Percentiles rank a stretch among this genome's conserved stretches.
Evolutionary conservation across 2,888 invertebrate species (phyloP).

Genomic region (Orchesella flavescens): DNA sequence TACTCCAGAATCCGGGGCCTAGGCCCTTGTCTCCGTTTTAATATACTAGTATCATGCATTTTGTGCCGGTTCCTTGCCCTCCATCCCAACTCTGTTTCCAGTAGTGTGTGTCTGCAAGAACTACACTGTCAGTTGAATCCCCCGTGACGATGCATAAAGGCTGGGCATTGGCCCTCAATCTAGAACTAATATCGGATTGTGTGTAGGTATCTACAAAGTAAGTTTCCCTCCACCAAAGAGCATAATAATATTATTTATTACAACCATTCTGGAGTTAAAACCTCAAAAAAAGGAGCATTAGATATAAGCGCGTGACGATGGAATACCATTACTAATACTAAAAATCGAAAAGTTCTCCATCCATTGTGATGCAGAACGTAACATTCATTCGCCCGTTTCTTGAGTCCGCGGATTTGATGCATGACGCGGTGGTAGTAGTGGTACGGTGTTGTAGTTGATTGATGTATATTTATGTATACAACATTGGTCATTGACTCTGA

Average conservation of each 20-base stretch:
- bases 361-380: slow-evolving; percentile 17
- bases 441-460: slow-evolving; percentile 34
- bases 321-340: background rate
- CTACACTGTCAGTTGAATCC: slow-evolving; percentile 2
- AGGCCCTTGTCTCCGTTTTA: background rate
- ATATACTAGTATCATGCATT: background rate
- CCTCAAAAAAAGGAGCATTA: background rate
- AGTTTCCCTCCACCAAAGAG: background rate
- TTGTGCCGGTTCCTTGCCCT: slow-evolving; percentile 24
- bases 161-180: slow-evolving; percentile 56
- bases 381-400: background rate
- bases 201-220: too few species aligned
- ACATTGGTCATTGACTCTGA: slow-evolving; percentile 52
- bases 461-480: slow-evolving; percentile 46
- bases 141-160: slow-evolving; percentile 26
- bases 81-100: background rate
- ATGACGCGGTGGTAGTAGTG: slow-evolving; percentile 24
- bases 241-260: background rate
- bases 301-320: background rate
- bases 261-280: background rate
- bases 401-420: slow-evolving; percentile 26
- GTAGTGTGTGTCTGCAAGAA: background rate
- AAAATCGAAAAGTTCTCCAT: slow-evolving; percentile 2
- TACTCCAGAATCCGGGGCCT: background rate
- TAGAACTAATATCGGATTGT: slow-evolving; percentile 2